Base-by-base conservation (phyloP, 2,113 vertebrate species). In the Charina bottae region DNA sequence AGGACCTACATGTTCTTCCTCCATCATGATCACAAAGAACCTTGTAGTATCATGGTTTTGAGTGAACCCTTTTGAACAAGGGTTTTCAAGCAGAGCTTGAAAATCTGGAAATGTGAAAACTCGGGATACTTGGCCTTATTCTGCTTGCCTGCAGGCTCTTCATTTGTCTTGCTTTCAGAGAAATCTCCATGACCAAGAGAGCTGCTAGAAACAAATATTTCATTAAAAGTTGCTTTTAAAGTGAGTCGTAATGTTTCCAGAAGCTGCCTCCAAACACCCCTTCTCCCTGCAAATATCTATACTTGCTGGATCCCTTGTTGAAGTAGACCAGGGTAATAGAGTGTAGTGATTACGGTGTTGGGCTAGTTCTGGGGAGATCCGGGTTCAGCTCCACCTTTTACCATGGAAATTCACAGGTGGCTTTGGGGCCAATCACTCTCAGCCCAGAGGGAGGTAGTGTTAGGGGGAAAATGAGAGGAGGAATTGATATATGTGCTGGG, bases 141-240 rank as follows among this genome's bases (percentile, higher is more conserved):
- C 53, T 55, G 33, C 21, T 49, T 1, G 24, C 46, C 60, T n/a
- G 60, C 46, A 68, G 88, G 60, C 60, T 54, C 46, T 68, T 62
- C 59, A 88, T 88, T 64, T 64, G 42, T 88, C 87, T 89, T 53
- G 60, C 88, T 89, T 89, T 68, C 88, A 64, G 7, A 68, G 88
- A 64, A 89, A 49, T 49, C 60, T 89, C 88, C 60, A 53, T 53
- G 60, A 89, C 60, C 60, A 53, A 46, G 86, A 42, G 86, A 42
- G 37, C 86, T 24, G 56, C 33, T 24, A 60, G 86, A 59, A 60
- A 68, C 13, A 53, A 28, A 49, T 19, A 60, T 64, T 88, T 88
- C 59, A 64, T 64, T 88, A 64, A 72, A 72, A 64, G 88, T 54
- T 72, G 7, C 60, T 89, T 64, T 89, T 28, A n/a, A 72, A 89